Percentiles rank a stretch among this genome's conserved stretches.
phyloP scores from a whole-genome alignment of 1,140 invertebrate species.

The Mylabris phalerata region DNA sequence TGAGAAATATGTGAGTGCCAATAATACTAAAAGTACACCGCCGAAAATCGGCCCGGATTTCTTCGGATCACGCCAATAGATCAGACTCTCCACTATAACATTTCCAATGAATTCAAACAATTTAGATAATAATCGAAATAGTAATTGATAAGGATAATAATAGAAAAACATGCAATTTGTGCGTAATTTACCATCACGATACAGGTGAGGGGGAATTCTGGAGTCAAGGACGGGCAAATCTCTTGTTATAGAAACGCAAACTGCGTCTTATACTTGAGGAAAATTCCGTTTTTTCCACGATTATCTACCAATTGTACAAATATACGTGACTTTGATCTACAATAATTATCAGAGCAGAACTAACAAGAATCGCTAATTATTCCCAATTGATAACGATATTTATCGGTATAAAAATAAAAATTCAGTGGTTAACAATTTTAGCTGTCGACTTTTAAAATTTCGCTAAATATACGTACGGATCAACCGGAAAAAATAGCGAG shows the following conservation, averaged over 20 bases:
- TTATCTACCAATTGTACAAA: background rate
- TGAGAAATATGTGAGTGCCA: conserved; percentile 90
- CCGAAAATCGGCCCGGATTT: conserved; percentile 90
- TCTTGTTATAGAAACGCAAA: background rate
- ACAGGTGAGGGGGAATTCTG: background rate
- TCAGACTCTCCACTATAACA: conserved; percentile 65
- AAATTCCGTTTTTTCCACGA: background rate
- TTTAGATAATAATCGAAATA: conserved; percentile 3
- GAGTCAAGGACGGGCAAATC: background rate
- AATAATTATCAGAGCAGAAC: background rate
- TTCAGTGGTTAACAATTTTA: too few species aligned
- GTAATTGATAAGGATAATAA: background rate
- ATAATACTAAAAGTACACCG: conserved; percentile 72
- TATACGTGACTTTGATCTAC: too few species aligned
- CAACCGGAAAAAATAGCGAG: too few species aligned
- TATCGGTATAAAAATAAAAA: too few species aligned
- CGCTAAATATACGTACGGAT: too few species aligned
- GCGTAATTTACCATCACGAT: background rate
- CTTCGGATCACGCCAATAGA: conserved; percentile 95
- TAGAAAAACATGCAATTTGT: background rate
- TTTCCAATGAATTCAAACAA: background rate
- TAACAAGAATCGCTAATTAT: too few species aligned
- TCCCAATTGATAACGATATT: too few species aligned
- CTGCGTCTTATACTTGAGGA: too few species aligned
- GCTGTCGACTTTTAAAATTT: too few species aligned